Evolutionary conservation across 1,140 invertebrate species (phyloP).

Genomic region (Bombus impatiens): DNA sequence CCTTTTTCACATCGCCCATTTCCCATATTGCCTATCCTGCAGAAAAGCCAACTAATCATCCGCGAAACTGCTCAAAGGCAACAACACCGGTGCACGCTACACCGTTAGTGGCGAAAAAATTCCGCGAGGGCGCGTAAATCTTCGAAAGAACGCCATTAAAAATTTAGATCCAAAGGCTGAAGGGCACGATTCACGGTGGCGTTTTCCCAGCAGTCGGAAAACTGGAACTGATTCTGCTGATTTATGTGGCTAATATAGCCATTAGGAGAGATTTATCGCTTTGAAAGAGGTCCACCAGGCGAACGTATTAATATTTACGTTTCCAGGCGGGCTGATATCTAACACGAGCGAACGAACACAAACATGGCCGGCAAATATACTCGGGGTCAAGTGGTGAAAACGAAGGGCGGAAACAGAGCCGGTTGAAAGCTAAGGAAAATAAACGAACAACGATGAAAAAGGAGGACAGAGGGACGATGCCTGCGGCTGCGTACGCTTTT

Average conservation of each 20-base stretch:
- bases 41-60: neutral
- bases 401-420: conserved; percentile 25
- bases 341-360: conserved; percentile 1
- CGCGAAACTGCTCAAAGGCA: too few species aligned
- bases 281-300: conserved; percentile 15
- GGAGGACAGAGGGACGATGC: neutral
- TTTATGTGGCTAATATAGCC: conserved; percentile 55
- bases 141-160: neutral
- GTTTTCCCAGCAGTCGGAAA: neutral
- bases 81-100: neutral
- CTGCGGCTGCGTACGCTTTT: conserved; percentile 31
- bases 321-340: conserved; percentile 31
- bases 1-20: neutral
- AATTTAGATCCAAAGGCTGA: neutral
- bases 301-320: conserved; percentile 61
- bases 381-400: conserved; percentile 60
- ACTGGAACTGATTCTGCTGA: conserved; percentile 48
- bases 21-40: neutral
- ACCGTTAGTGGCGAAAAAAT: neutral
- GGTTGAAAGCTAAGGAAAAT: conserved; percentile 35
- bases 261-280: conserved; percentile 55
- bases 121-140: neutral
- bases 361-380: neutral
- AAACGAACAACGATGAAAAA: conserved; percentile 35
- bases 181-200: neutral